These are phyloP conservation scores for Drosophila pseudotakahashii DNA, from an alignment of 2,888 invertebrate genomes.

Conservation along the genomic window DNA sequence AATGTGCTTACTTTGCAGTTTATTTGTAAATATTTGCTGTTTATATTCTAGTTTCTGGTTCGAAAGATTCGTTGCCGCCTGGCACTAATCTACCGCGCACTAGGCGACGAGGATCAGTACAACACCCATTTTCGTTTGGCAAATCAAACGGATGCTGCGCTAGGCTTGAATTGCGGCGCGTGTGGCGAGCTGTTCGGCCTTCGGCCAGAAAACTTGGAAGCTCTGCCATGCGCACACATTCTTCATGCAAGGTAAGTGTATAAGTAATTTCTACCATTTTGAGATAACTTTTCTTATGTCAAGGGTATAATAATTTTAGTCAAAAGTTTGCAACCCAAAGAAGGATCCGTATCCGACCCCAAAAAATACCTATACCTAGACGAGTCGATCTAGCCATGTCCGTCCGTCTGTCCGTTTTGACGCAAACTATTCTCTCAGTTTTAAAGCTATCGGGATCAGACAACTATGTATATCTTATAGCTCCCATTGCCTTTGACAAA, in stretches of 20 bases:
- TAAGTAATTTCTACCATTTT: too few relatives aligned
- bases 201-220: slow-evolving; percentile 90
- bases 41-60: slow-evolving; percentile 88
- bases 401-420: too few relatives aligned
- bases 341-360: too few relatives aligned
- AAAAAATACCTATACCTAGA: too few relatives aligned
- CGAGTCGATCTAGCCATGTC: too few relatives aligned
- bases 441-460: too few relatives aligned
- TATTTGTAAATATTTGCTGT: neutral
- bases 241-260: slow-evolving; percentile 90
- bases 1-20: neutral
- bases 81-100: slow-evolving; percentile 91
- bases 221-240: slow-evolving; percentile 94
- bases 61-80: slow-evolving; percentile 91
- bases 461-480: too few relatives aligned
- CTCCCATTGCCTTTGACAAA: too few relatives aligned
- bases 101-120: slow-evolving; percentile 92
- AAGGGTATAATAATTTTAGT: too few relatives aligned
- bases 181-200: slow-evolving; percentile 91
- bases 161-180: slow-evolving; percentile 92
- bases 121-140: slow-evolving; percentile 88
- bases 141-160: slow-evolving; percentile 88
- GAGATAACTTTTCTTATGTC: too few relatives aligned
- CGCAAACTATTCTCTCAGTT: too few relatives aligned
- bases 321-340: too few relatives aligned